Evolutionary conservation across 2,888 invertebrate genomes (phyloP), one percentile per base, ranked within the genome.

Genomic region (Hedychridium roseum): DNA sequence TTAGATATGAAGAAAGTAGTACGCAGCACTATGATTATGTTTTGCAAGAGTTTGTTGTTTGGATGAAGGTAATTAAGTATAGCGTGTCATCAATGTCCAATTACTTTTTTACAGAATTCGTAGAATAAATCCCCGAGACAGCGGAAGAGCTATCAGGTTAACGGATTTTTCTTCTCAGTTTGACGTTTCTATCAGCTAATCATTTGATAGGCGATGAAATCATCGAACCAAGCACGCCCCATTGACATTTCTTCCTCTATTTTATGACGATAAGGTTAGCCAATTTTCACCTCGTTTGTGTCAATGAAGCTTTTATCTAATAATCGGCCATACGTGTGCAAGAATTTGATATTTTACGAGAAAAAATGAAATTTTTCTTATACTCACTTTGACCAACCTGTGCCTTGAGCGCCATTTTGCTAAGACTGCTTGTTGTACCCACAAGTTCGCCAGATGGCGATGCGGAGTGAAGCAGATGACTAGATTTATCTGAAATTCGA

Each of bases 381-480:
- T 74, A 90, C 91, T 91, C 82, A 92, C 92, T 92, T 83, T 89
- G 90, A 61, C 92, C 92, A 76, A 92, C 92, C 79, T 88, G 86
- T 79, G 86, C 88, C 85, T 92, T 92, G 76, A 92, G 84, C 83
- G 92, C 91, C 92, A 92, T 92, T 82, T 85, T 88, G 83, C 69
- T 69, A 71, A 70, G 50, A 72, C 73, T 73, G 59, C 60, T 36
- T 56, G 28, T 4, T 16, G 17, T 35, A 32, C 21, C 26, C 20
- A 11, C 12, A 42, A 43, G 42, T 34, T 28, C 58, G 46, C 38
- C 44, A 73, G 72, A 51, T 66, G 63, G 68, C 66, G 47, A n/a
- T 12, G 20, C 1, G 16, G 23, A n/a, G 39, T 17, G 31, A 14
- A 17, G n/a, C n/a, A 43, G 59, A 53, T 56, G 38, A 38, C 17